Evolutionary conservation across 2,888 invertebrate species (phyloP), one percentile per base, ranked within the genome.

Genomic region (Neuroscelio doddi): DNA sequence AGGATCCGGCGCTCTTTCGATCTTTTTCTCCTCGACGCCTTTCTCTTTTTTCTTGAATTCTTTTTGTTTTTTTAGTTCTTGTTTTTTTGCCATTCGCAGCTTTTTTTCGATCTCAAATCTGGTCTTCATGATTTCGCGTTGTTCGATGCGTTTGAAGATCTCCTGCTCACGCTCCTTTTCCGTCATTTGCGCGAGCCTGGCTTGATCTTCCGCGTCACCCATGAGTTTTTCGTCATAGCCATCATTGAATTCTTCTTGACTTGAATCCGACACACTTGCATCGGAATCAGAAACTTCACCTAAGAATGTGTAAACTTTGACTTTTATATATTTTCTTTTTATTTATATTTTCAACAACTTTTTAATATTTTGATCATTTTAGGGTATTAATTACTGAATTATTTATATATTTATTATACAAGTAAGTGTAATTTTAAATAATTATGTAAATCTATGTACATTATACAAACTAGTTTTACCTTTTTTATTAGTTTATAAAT

Each of bases 121-220:
- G 0, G 96, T 97, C 82, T 94, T 95, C 89, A 97, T 92, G 0
- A 94, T 90, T 83, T 98, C 97, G 73, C 98, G 88, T 77, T 96
- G 92, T 85, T 98, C 98, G 46, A 97, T 96, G 47, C 98, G 90
- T 82, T 97, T 96, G 84, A 95, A 99, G 73, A 99, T 93, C 85
- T 98, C 98, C 53, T 97, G 96, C 86, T 99, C 98, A 36, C 98
- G 88, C 81, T 98, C 98, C 78, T 96, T 97, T 82, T 98, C 98
- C 0, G 97, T 97, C 89, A 98, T 92, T 65, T 93, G 91, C 8
- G 95, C 96, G 38, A 98, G 86, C 0, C 94, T 87, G 1, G 94
- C 93, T 75, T 95, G 90, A 86, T 98, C 98, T 72, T 96, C 97
- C 62, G 95, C 97, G 84, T 98, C 97, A 0, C 97, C 97, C 93